Conservation (phyloP, 1,140 invertebrate genomes). For the Rhagoletis zephyria region DNA sequence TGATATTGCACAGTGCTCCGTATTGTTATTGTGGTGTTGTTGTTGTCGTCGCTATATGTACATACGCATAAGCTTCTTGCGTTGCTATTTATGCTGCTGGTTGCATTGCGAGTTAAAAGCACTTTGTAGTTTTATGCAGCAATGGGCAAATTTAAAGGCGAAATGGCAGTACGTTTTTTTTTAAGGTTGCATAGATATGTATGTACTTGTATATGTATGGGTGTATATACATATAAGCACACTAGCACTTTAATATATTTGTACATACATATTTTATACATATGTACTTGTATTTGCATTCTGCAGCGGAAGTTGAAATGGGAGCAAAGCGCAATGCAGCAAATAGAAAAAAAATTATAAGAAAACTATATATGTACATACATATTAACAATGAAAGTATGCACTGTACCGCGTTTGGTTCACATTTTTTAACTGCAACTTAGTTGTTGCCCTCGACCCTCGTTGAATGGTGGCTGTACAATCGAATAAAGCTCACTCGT, state of each 20-base stretch:
- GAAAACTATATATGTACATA: background rate
- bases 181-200: background rate
- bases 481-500: background rate
- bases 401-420: background rate
- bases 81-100: background rate
- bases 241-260: too few relatives aligned
- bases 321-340: background rate
- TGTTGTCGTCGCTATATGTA: background rate
- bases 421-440: background rate
- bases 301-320: slow-evolving; percentile 11
- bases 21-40: slow-evolving; percentile 31
- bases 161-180: background rate
- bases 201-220: background rate
- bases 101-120: background rate
- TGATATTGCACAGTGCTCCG: background rate
- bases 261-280: background rate
- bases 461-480: background rate
- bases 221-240: too few relatives aligned
- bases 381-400: background rate
- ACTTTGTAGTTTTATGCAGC: background rate
- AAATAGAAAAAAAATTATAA: background rate
- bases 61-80: background rate
- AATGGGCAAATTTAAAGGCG: slow-evolving; percentile 5
- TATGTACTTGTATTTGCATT: background rate
- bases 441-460: background rate